Evolutionary conservation across 2,888 invertebrate genomes (phyloP).

Genomic region (Sesamia inferens): DNA sequence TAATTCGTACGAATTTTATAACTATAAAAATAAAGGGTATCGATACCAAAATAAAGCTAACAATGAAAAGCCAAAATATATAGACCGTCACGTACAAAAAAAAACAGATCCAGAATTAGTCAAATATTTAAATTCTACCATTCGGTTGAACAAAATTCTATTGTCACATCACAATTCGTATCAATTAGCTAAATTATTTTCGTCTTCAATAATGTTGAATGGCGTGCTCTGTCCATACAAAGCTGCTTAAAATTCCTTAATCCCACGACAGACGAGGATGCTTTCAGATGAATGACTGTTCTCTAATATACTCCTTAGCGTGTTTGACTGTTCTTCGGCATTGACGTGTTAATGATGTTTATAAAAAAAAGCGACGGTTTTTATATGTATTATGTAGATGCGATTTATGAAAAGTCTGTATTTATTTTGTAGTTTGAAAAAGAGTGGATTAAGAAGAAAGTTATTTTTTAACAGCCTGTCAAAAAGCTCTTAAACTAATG

Average conservation of each 20-base stretch:
- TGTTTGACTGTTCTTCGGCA: slow-evolving; percentile 3
- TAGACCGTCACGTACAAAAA: not conserved
- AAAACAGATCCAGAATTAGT: slow-evolving; percentile 4
- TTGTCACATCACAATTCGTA: slow-evolving; percentile 17
- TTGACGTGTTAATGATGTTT: slow-evolving; percentile 3
- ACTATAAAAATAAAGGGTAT: not conserved
- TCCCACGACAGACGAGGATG: slow-evolving; percentile 12
- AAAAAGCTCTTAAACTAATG: not conserved
- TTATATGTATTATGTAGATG: not conserved
- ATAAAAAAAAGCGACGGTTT: not conserved
- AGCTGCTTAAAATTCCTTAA: slow-evolving; percentile 19
- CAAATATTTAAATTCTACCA: slow-evolving; percentile 4
- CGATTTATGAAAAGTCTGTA: not conserved
- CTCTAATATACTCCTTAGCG: slow-evolving; percentile 23
- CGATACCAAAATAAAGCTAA: not conserved
- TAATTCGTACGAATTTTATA: not conserved
- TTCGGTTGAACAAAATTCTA: slow-evolving; percentile 28
- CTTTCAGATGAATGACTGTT: slow-evolving; percentile 5
- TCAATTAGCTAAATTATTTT: slow-evolving; percentile 23
- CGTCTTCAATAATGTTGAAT: slow-evolving; percentile 33
- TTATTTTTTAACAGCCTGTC: not conserved
- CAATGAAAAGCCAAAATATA: slow-evolving; percentile 3
- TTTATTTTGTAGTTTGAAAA: not conserved
- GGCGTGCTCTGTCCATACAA: slow-evolving; percentile 32
- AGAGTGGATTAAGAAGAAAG: not conserved